Evolutionary conservation across 2,797 vertebrate species (phyloP), one percentile per base, ranked within the genome.

Genomic region (Anolis apletophallus): DNA sequence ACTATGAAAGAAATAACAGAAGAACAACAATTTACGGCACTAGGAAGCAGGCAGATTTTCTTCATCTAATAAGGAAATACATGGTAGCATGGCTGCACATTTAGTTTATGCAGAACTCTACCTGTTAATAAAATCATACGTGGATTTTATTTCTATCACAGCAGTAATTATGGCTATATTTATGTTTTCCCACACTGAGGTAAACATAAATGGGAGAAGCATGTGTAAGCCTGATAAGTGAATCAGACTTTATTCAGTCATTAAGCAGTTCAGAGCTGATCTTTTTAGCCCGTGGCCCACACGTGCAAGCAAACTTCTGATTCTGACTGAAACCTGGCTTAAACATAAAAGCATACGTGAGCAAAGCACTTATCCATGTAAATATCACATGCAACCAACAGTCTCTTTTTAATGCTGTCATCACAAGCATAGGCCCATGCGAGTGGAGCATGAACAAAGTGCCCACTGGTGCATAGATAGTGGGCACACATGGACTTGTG

Each of bases 1-100:
- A 67, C 61, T 61, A 78, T 71, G 71, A 54, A 83, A 73, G 76
- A 17, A 83, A 79, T 68, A 72, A 72, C 52, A 71, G 13, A 23
- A 78, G 86, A 61, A 59, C 19, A 64, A 36, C 55, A 26, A 10
- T 17, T 64, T 16, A 40, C 54, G 6, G 68, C 9, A 77, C 52
- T 34, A 80, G 55, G 68, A 85, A 78, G 23, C 74, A 61, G n/a
- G 46, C 14, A 78, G 52, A 14, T n/a, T 64, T 64, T 12, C 40
- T 57, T n/a, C 50, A 1, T 32, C 19, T 81, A 75, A 81, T 23
- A 75, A 23, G 59, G 81, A 72, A 67, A 17, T 26, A 80, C 40
- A 59, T 80, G 26, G 34, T 40, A 80, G 50, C 9, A 73, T 73
- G 40, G 68, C 2, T 16, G 12, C 55, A 46, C 8, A 59, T 5